Conservation (phyloP, 2,797 vertebrate genomes). For the Tokudaia muenninki region DNA sequence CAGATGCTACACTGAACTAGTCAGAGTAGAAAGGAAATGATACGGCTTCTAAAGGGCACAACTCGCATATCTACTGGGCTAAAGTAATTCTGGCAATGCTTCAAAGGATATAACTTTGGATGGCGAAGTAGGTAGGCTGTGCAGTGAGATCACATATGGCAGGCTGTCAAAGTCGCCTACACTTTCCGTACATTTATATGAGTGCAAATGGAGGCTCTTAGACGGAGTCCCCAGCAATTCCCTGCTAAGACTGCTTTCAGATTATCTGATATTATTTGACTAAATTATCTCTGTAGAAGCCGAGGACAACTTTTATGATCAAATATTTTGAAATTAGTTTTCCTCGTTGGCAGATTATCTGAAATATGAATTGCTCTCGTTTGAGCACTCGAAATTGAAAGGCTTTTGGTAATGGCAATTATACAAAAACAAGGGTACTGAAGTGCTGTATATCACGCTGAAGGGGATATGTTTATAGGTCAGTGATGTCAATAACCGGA, state of each 20-base stretch:
- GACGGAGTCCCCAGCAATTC: slow-evolving; percentile 88
- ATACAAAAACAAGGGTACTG: slow-evolving; percentile 88
- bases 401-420: slow-evolving; percentile 88
- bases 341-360: slow-evolving; percentile 88
- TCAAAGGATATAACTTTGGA: slow-evolving; percentile 93
- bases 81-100: slow-evolving; percentile 91
- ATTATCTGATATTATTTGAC: slow-evolving; percentile 91
- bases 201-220: slow-evolving; percentile 95
- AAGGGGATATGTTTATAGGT: slow-evolving; percentile 89
- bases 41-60: slow-evolving; percentile 92
- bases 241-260: slow-evolving; percentile 88
- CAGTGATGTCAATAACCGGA: slow-evolving; percentile 88
- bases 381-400: slow-evolving; percentile 88
- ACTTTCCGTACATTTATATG: slow-evolving; percentile 97
- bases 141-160: slow-evolving; percentile 97
- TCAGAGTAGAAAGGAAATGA: slow-evolving; percentile 91
- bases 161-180: slow-evolving; percentile 94
- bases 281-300: slow-evolving; percentile 89
- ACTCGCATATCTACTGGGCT: slow-evolving; percentile 90
- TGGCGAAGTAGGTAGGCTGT: slow-evolving; percentile 93
- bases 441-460: slow-evolving; percentile 86
- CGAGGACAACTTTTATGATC: slow-evolving; percentile 89
- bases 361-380: slow-evolving; percentile 88
- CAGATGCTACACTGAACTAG: slow-evolving; percentile 91
- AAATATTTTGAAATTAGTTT: slow-evolving; percentile 91